Evolutionary conservation across 2,797 vertebrate species (phyloP).

Genomic region (Muscicapa comitata): DNA sequence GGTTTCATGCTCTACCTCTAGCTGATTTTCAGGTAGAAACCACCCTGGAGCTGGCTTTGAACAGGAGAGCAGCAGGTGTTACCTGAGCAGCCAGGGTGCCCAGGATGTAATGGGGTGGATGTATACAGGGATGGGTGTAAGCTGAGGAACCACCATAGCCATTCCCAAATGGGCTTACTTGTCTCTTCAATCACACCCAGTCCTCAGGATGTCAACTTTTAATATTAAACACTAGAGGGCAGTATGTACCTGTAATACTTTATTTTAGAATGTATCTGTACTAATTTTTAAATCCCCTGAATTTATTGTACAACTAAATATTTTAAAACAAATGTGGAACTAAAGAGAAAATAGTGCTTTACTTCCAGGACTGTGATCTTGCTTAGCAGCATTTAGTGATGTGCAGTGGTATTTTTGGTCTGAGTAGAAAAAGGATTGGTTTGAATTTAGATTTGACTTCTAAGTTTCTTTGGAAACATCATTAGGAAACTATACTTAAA

Average conservation of each 20-base stretch:
- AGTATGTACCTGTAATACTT: neutral
- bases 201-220: neutral
- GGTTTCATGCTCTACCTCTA: neutral
- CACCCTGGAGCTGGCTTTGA: neutral
- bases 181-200: neutral
- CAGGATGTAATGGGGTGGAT: accelerated
- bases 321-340: neutral
- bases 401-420: neutral
- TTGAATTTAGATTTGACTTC: neutral
- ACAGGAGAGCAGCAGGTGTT: neutral
- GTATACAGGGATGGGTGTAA: neutral
- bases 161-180: neutral
- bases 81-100: neutral
- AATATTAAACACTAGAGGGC: slow-evolving; percentile 50
- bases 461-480: neutral
- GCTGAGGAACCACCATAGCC: neutral
- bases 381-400: neutral
- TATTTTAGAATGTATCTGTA: accelerated
- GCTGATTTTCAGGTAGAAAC: neutral
- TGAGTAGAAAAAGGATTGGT: neutral
- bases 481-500: neutral
- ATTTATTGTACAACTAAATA: neutral
- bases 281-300: neutral
- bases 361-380: accelerated
- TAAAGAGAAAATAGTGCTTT: neutral